A percentile compares a stretch with the other conserved stretches of the same genome.
Conservation (phyloP, 2,888 invertebrate species). For the Hylaea fasciaria region DNA sequence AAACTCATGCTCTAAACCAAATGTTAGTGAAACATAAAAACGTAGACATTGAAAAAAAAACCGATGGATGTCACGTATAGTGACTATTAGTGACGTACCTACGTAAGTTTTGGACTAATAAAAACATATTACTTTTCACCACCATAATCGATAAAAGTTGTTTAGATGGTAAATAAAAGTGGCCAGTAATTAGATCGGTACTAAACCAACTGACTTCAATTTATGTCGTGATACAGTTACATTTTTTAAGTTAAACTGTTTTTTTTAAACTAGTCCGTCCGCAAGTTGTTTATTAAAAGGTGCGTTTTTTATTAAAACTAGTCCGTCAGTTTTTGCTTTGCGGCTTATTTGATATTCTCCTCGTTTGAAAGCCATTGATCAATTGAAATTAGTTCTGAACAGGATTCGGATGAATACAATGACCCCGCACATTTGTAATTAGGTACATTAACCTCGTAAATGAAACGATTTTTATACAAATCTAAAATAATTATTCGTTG, state of each 20-base stretch:
- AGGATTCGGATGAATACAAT: slow-evolving; percentile 22
- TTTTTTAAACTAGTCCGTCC: slow-evolving; percentile 7
- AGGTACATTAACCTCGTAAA: background rate
- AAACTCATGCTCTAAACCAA: too few species aligned
- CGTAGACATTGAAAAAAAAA: too few species aligned
- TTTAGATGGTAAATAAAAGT: too few species aligned
- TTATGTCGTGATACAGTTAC: background rate
- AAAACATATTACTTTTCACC: too few species aligned
- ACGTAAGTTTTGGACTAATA: too few species aligned
- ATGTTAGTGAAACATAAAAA: too few species aligned
- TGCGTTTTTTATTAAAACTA: slow-evolving; percentile 19
- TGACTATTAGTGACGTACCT: too few species aligned
- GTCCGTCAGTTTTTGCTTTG: slow-evolving; percentile 20
- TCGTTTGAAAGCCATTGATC: slow-evolving; percentile 22
- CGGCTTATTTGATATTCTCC: slow-evolving; percentile 21
- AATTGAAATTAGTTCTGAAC: slow-evolving; percentile 16
- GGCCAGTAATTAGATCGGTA: too few species aligned
- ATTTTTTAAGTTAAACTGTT: background rate
- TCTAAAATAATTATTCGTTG: background rate
- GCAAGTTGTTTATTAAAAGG: slow-evolving; percentile 1
- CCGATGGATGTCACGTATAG: too few species aligned
- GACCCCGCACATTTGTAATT: slow-evolving; percentile 13
- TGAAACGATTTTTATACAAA: too few species aligned
- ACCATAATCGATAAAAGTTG: too few species aligned
- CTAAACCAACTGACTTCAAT: background rate